Base-by-base conservation (phyloP, 2,888 invertebrate species). In the Drosophila rubida region DNA sequence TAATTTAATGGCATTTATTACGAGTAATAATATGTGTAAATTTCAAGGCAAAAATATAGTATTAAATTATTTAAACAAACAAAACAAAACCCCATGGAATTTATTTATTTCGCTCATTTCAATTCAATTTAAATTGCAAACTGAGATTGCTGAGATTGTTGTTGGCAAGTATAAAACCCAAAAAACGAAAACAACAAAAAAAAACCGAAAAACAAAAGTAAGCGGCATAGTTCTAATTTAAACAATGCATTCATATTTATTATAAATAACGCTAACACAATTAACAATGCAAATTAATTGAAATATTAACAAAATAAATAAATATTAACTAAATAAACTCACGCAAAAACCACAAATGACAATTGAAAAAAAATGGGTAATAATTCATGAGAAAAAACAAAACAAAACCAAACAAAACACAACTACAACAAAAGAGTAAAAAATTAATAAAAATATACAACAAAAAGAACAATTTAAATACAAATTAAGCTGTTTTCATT, bases 11-110 rank as follows among this genome's bases (percentile, higher is more conserved):
- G 80, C 86, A 87, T 82, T 87, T 80, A 77, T 73, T 68, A 75
- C 51, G 58, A 85, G 22, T 54, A 54, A 54, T 42, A 44, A 65
- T 85, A 80, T 87, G 77, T 87, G 80, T 87, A 82, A 69, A 82
- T 87, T 82, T 79, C 57, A 67, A 62, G 60, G 67, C 77, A 62
- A 75, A 78, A 64, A 76, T 84, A 78, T 87, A 84, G 85, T 64
- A 81, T 78, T 81, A 75, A 88, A 88, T 88, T 85, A 86, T 85
- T 85, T 87, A 78, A 69, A 88, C 62, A 69, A 61, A 48, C 68
- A 61, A 49, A 75, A 51, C 30, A 65, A 35, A 60, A 61, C 55
- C 48, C 49, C 59, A 42, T 37, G 49, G 55, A 46, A 60, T 63
- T 71, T 84, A 19, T 65, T 73, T 63, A 50, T 53, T 55, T 80